These are phyloP conservation scores for Laterallus jamaicensis DNA, from an alignment of 2,113 vertebrate genomes.

Conservation along the genomic window DNA sequence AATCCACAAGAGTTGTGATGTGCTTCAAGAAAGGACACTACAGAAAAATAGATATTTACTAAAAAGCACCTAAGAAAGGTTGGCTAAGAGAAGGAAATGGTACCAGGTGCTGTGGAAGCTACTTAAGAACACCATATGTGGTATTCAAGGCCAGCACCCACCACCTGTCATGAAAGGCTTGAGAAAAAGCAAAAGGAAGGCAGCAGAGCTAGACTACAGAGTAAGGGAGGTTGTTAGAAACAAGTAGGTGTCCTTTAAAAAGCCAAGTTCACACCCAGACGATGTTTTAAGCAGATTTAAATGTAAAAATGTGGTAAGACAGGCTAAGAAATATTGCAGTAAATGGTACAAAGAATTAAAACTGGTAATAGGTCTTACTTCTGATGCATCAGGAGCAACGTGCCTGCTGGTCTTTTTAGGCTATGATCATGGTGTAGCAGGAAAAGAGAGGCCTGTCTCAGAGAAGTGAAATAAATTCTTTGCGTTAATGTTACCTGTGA, in stretches of 20 bases:
- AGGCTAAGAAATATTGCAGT: not conserved
- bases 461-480: not conserved
- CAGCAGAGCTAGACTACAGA: not conserved
- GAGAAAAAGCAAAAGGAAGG: not conserved
- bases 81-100: not conserved
- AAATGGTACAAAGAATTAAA: not conserved
- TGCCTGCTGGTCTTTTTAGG: not conserved
- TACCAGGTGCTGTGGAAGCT: not conserved
- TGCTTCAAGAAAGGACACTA: not conserved
- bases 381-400: not conserved
- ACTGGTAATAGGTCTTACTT: not conserved
- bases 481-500: not conserved
- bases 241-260: not conserved
- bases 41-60: not conserved
- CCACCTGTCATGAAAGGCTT: not conserved
- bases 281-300: not conserved
- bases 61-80: not conserved
- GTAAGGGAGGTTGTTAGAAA: slow-evolving; percentile 19
- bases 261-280: not conserved
- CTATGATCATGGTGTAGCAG: not conserved
- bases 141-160: not conserved
- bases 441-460: not conserved
- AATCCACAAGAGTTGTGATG: not conserved
- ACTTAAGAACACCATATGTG: slow-evolving; percentile 24
- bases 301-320: not conserved